Evolutionary conservation across 2,113 vertebrate species (phyloP), one percentile per base, ranked within the genome.

Genomic region (Ascaphus truei): DNA sequence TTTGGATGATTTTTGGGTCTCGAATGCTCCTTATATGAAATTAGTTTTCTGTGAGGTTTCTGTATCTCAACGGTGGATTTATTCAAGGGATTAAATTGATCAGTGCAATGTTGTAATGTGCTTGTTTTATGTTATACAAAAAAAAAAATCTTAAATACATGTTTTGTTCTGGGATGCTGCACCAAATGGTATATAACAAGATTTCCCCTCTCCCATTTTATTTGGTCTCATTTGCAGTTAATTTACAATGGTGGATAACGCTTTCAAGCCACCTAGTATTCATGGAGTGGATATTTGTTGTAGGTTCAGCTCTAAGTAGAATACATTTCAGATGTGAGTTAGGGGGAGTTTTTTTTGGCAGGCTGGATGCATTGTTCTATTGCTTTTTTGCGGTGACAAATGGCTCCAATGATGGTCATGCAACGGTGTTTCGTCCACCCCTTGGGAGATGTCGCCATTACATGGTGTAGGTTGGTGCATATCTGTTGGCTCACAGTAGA

Each of bases 201-300:
- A n/a, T n/a, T n/a, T 11, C 22, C 6, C 30, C 12, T 11, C 16
- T 25, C 31, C 9, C 15, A 8, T 51, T 62, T 62, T 63, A 63
- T 36, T 63, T 63, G 47, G 30, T 20, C 31, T 63, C 45, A 63
- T 63, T 51, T 63, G 30, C 45, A 63, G 25, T 48, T 51, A 51
- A 51, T 63, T n/a, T 23, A 7, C 13, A 34, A 34, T 18, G 45
- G 7, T 1, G 31, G 11, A 25, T 52, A 51, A 52, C 16, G 47
- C 27, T n/a, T 51, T 33, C 6, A 7, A 64, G 62, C 20, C 11
- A 26, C 47, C 47, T n/a, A 15, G n/a, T 13, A 23, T 22, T 16
- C 34, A 13, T 52, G 16, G 26, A 25, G 48, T 20, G 47, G 27
- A 18, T 36, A 11, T 33, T 27, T 11, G 25, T 16, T 52, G 47